Base-by-base conservation (phyloP, 2,797 vertebrate species). In the Psittacula echo region DNA sequence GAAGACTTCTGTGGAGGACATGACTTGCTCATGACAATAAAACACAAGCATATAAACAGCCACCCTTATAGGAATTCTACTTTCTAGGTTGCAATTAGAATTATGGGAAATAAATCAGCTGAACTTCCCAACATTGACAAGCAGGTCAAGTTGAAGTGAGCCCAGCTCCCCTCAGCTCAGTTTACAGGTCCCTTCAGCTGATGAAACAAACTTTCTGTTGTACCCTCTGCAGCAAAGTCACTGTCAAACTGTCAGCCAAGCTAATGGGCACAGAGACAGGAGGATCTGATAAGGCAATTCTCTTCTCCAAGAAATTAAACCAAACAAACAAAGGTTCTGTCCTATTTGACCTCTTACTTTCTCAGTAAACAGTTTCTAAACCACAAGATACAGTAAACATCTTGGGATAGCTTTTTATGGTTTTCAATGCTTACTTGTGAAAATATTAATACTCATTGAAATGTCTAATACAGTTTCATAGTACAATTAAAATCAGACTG, bases 231-330 rank as follows among this genome's bases (percentile, higher is more conserved):
- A 79, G 86, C 87, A 87, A 67, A 93, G 75, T 81, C 87, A 83
- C 90, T 83, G 88, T 94, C 93, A 96, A 95, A 93, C 93, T 96
- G 95, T 92, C 95, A 95, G 93, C 72, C 94, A 77, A 85, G 90
- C 51, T 87, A 90, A 91, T 54, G 21, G 87, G 64, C 94, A 72
- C 23, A 81, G 89, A 97, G 93, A 96, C 93, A 66, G 8, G 41
- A 60, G 37, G 74, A 96, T 96, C 94, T 97, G 97, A 98, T 97
- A 97, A 97, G 87, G 64, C 81, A 89, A 81, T 67, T 89, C 60
- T 97, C 34, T 95, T 97, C 97, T 96, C 87, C 95, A 96, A 91
- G 96, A 97, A 97, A 98, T 97, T 94, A 97, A 98, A 97, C 93
- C 96, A 97, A 97, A 87, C 83, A 96, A 96, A 80, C 81, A 94